These are phyloP conservation scores for Stenotaenia linearis DNA, from an alignment of 2,888 invertebrate species.

Conservation along the genomic window DNA sequence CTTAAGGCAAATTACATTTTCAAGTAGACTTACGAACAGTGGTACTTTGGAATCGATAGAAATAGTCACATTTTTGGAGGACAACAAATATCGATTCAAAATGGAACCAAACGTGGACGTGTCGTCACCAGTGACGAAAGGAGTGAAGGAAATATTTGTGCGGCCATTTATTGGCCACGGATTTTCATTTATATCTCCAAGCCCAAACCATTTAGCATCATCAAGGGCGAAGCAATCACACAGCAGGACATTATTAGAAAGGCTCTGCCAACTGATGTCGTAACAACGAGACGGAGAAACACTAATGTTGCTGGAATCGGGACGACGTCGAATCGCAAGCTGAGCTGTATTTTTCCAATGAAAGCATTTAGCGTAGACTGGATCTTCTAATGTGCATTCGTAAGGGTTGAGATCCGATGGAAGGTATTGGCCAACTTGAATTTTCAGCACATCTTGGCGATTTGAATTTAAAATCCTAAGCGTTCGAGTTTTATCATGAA, in stretches of 20 bases:
- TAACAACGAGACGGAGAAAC: slow-evolving; percentile 72
- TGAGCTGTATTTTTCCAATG: slow-evolving; percentile 75
- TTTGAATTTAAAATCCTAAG: slow-evolving; percentile 67
- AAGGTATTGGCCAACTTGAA: slow-evolving; percentile 55
- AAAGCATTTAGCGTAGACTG: slow-evolving; percentile 62
- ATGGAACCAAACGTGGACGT: slow-evolving; percentile 58
- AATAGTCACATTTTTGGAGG: slow-evolving; percentile 75
- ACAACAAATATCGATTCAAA: slow-evolving; percentile 75
- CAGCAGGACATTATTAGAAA: slow-evolving; percentile 60
- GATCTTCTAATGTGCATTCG: slow-evolving; percentile 53
- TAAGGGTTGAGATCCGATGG: slow-evolving; percentile 42
- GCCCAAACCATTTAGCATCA: slow-evolving; percentile 37
- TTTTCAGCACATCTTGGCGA: slow-evolving; percentile 64
- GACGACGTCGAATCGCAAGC: slow-evolving; percentile 50
- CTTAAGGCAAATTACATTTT: slow-evolving; percentile 62
- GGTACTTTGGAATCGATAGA: slow-evolving; percentile 71
- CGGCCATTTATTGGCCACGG: slow-evolving; percentile 61
- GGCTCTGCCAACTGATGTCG: slow-evolving; percentile 73
- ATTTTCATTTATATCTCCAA: slow-evolving; percentile 36
- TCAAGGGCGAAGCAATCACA: slow-evolving; percentile 72
- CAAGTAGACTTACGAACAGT: slow-evolving; percentile 68
- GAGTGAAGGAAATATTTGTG: slow-evolving; percentile 65
- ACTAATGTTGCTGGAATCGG: background rate
- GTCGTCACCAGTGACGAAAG: slow-evolving; percentile 68
- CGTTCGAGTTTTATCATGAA: slow-evolving; percentile 68